Base-by-base conservation (phyloP, 2,888 invertebrate species). In the Phymatocera aterrima region DNA sequence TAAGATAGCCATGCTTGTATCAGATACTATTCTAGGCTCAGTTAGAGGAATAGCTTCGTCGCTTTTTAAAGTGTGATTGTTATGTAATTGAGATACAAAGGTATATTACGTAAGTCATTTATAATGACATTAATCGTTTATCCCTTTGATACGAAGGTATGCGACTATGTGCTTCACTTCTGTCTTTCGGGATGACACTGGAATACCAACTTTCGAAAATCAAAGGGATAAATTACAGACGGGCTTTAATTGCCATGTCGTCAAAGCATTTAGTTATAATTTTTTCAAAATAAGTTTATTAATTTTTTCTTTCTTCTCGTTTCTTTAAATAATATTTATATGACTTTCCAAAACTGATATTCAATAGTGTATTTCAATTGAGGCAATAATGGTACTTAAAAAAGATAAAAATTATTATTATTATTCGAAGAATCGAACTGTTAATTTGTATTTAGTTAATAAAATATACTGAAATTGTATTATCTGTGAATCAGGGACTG, bases 1-100 rank as follows among this genome's bases (percentile, higher is more conserved):
- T 68, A 46, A 77, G 68, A 46, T 77, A 64, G 31, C 77, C 57
- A 68, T 68, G 68, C 77, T 78, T 68, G 37, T 57, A 43, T 78
- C 60, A 54, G 61, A 68, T 28, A 78, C 21, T 48, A 37, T 48
- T 51, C 31, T 64, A 65, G 65, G 54, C 77, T 77, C 48, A 48
- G 77, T 24, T 68, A 68, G 72, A 78, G 8, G n/a, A 46, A 64
- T 34, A 78, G 48, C 40, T 78, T 74, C 28, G 60, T 74, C 46
- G 78, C 78, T 78, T 78, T 46, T n/a, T 21, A 43, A 75, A 37
- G 78, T 78, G 60, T 78, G 78, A 78, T 78, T 70, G 78, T 78
- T 78, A 70, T 43, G 57, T 72, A 78, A 60, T 68, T 77, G 48
- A 61, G 46, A 51, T 77, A 72, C 48, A n/a, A n/a, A n/a, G n/a